Base-by-base conservation (phyloP, 2,888 invertebrate genomes). In the Dexiosoma caninum region DNA sequence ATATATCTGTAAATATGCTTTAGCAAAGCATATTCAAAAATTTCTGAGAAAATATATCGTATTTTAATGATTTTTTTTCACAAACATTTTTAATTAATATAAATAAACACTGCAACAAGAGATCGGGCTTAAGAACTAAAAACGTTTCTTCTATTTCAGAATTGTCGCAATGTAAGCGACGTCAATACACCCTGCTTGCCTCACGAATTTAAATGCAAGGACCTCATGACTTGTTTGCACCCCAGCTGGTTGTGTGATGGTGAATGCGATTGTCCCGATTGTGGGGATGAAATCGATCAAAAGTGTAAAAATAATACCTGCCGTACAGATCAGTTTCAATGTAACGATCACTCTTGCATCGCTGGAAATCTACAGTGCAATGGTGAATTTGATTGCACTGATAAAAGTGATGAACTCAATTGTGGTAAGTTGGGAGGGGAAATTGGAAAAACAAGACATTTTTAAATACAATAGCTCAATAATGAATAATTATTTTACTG, bases 201-300 rank as follows among this genome's bases (percentile, higher is more conserved):
- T 1, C 92, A 92, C 44, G 96, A 97, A 87, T 96, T 94, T 87
- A 94, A 94, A 86, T 97, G 97, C 88, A 93, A 92, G 44, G 96
- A 97, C 89, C 93, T 93, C 49, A 91, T 95, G 85, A 95, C 95
- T 0, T 97, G 97, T 88, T 93, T 97, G 44, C 95, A 95, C 87
- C 93, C 92, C 78, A 93, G 92, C 23, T 97, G 96, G 96, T 91
- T 96, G 10, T 97, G 96, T 87, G 97, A 97, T 85, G 96, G 95
- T 1, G 95, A 95, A 84, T 92, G 91, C 53, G 97, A 97, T 88
- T 97, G 97, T 86, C 94, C 95, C 0, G 94, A 95, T 86, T 96
- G 95, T 32, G 94, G 94, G 0, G 97, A 97, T 87, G 97, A 97
- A 89, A 91, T 92, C 0, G 91, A 92, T 0, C 92, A 92, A 55